A percentile compares a stretch with the other conserved stretches of the same genome.
Evolutionary conservation across 2,888 invertebrate species (phyloP).

Genomic region (Heliconius hortense): DNA sequence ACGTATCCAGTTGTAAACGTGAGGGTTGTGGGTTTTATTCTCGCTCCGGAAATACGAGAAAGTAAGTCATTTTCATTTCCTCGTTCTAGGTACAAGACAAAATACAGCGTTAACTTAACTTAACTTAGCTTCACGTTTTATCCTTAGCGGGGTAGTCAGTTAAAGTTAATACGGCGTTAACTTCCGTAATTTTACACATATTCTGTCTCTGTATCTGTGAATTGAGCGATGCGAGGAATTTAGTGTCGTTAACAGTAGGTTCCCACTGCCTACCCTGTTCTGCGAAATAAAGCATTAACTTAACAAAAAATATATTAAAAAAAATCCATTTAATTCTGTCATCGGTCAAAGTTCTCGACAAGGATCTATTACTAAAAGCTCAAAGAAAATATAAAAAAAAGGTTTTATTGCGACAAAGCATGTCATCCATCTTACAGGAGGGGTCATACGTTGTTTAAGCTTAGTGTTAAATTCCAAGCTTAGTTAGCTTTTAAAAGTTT

Average conservation of each 20-base stretch:
- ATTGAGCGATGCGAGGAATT: no score
- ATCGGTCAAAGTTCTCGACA: conserved; percentile 10
- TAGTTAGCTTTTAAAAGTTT: background rate
- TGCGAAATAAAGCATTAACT: background rate
- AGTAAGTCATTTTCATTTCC: no score
- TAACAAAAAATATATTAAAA: background rate
- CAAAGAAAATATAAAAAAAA: conserved; percentile 25
- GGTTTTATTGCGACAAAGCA: conserved; percentile 35
- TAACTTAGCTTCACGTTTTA: no score
- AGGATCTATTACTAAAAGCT: conserved; percentile 21
- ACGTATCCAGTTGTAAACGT: no score
- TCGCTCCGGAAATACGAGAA: no score
- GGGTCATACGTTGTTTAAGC: conserved; percentile 10
- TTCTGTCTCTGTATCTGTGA: no score
- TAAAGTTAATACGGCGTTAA: no score
- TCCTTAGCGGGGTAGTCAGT: no score
- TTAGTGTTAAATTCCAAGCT: conserved; percentile 1
- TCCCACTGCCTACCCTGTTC: background rate
- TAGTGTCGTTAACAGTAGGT: background rate
- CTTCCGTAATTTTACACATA: no score
- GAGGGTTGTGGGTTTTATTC: no score
- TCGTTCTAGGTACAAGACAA: no score
- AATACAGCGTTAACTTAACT: no score
- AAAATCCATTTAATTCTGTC: conserved; percentile 1
- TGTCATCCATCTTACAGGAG: conserved; percentile 31